phyloP scores from a whole-genome alignment of 1,140 invertebrate species.

The Bombus sibiricus region DNA sequence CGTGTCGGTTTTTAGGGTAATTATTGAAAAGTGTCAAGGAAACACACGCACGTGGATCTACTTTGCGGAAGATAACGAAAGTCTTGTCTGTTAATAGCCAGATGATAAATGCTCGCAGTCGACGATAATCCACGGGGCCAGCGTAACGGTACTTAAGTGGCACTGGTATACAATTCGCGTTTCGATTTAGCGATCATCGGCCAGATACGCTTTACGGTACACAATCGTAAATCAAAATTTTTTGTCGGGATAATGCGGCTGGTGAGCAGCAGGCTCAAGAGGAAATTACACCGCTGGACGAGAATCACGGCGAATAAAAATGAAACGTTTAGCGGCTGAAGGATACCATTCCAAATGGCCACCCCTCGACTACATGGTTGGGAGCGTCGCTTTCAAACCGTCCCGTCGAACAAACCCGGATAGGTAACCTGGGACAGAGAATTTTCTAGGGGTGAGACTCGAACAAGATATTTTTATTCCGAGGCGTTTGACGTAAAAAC shows the following conservation, averaged over 20 bases:
- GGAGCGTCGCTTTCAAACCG: neutral
- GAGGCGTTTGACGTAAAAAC: neutral
- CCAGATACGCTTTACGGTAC: constrained; percentile 28
- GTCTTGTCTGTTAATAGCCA: constrained; percentile 41
- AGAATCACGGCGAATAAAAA: constrained; percentile 34
- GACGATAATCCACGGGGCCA: constrained; percentile 44
- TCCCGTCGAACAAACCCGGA: neutral
- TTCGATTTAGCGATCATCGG: constrained; percentile 40
- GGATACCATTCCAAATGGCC: neutral
- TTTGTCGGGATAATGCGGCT: constrained; percentile 14
- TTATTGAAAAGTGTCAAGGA: neutral
- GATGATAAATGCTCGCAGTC: constrained; percentile 46
- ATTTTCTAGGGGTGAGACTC: neutral
- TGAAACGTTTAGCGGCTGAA: constrained; percentile 19
- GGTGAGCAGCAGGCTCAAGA: neutral
- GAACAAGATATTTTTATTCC: neutral
- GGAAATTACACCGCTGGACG: constrained; percentile 19
- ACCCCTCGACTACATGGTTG: neutral
- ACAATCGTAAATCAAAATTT: constrained; percentile 41
- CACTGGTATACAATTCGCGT: constrained; percentile 37
- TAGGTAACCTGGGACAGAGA: neutral
- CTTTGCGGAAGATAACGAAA: constrained; percentile 39
- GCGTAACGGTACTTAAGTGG: constrained; percentile 61
- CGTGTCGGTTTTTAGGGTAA: neutral
- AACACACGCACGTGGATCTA: too few species aligned